Evolutionary conservation across 1,140 invertebrate genomes (phyloP), one percentile per base, ranked within the genome.

Genomic region (Brachionus rotundiformis): DNA sequence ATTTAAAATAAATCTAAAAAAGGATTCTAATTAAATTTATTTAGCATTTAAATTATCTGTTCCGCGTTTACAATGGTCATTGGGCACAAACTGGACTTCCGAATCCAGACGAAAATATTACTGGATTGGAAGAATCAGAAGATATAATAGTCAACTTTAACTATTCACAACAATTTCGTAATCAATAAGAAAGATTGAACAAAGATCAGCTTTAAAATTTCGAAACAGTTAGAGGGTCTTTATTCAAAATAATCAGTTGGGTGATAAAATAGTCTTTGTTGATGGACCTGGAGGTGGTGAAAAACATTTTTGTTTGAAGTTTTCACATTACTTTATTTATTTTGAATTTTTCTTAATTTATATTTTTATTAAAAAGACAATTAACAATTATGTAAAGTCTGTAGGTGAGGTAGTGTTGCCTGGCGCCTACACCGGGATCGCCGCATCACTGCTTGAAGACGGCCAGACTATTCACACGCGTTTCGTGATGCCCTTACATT

Each of bases 351-450:
- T n/a, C n/a, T n/a, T n/a, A n/a, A n/a, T n/a, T n/a, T n/a, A n/a
- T n/a, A n/a, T n/a, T n/a, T n/a, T n/a, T n/a, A n/a, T n/a, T n/a
- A n/a, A 85, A 82, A 85, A 82, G 6, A 75, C 83, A 10, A 39
- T 86, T 8, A 16, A 25, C 3, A 23, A 25, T 63, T 63, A 63
- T 27, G 23, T 63, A 11, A 19, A 23, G 5, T 63, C 59, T 25
- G 3, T 3, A 25, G 27, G 27, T 11, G 33, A 68, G 86, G 41
- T 87, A 81, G 86, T 87, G 39, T 49, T 90, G 10, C 87, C 88
- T 4, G 83, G 89, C 49, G 89, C 89, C 73, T 89, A 87, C 61
- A 90, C 89, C 29, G 89, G 89, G 75, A 90, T 91, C 65, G 90
- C 90, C 25, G 89, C 89, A 25, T 90, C 87, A 63, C 85, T 90